Conservation (phyloP, 2,888 invertebrate genomes). For the Chydorus sphaericus region DNA sequence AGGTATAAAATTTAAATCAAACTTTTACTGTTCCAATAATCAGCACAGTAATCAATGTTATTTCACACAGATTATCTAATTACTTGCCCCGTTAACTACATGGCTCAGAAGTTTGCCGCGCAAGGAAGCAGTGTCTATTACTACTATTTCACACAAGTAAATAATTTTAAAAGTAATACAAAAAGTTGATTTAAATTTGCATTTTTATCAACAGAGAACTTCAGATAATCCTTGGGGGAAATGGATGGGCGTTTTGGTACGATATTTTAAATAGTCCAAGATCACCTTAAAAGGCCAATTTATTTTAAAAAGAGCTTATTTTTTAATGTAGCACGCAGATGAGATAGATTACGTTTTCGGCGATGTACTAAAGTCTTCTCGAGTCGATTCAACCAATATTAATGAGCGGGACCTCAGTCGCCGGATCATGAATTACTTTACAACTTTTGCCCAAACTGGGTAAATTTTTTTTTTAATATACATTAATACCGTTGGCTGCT, state of each 20-base stretch:
- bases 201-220: too few species aligned
- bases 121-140: conserved; percentile 74
- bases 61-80: conserved; percentile 91
- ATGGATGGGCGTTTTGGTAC: too few species aligned
- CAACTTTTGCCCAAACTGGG: conserved; percentile 88
- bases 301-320: too few species aligned
- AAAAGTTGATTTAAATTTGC: too few species aligned
- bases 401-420: neutral
- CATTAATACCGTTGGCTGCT: neutral
- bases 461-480: too few species aligned
- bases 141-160: conserved; percentile 72
- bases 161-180: too few species aligned
- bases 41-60: too few species aligned
- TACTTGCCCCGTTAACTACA: conserved; percentile 80
- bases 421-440: conserved; percentile 83
- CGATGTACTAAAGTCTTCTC: conserved; percentile 74
- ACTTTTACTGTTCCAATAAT: too few species aligned
- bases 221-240: too few species aligned
- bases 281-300: too few species aligned
- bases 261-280: too few species aligned
- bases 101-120: conserved; percentile 67
- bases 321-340: conserved; percentile 95
- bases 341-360: conserved; percentile 97
- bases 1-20: too few species aligned
- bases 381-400: conserved; percentile 36